These are phyloP conservation scores for Coracias cyanogaster DNA, from an alignment of 2,797 vertebrate species.

Conservation along the genomic window DNA sequence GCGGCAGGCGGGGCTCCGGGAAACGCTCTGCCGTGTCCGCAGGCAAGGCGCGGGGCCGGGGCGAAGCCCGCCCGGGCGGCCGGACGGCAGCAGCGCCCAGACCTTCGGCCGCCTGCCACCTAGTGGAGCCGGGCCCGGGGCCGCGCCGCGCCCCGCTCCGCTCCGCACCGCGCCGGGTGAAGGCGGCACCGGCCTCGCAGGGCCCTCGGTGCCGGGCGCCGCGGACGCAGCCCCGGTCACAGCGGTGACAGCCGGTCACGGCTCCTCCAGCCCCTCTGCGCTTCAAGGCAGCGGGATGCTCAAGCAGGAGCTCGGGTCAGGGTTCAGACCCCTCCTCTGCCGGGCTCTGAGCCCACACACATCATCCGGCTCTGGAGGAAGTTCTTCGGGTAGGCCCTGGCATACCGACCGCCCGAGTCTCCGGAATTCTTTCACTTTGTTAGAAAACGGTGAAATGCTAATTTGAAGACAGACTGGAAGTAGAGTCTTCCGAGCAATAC, in stretches of 20 bases:
- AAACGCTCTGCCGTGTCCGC: constrained; percentile 10
- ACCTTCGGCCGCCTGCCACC: constrained; percentile 50
- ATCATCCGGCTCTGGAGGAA: background rate
- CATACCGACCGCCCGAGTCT: background rate
- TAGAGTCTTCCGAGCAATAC: background rate
- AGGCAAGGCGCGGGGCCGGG: background rate
- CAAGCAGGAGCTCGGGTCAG: fast-evolving
- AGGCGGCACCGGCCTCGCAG: background rate
- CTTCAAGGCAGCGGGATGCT: background rate
- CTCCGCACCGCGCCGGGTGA: background rate
- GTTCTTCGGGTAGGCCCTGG: background rate
- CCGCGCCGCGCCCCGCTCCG: background rate
- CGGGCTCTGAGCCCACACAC: fast-evolving
- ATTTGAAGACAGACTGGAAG: background rate
- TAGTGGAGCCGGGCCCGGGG: background rate
- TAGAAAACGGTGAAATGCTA: background rate
- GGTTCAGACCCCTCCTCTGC: too few species aligned
- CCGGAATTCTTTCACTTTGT: background rate
- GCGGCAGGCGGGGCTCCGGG: constrained; percentile 23
- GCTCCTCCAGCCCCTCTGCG: background rate
- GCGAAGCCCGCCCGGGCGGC: background rate
- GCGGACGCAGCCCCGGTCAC: background rate
- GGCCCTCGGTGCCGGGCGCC: fast-evolving
- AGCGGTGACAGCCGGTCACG: background rate
- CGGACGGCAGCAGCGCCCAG: background rate